Conservation (phyloP, 2,797 vertebrate species). For the Trachurus trachurus region DNA sequence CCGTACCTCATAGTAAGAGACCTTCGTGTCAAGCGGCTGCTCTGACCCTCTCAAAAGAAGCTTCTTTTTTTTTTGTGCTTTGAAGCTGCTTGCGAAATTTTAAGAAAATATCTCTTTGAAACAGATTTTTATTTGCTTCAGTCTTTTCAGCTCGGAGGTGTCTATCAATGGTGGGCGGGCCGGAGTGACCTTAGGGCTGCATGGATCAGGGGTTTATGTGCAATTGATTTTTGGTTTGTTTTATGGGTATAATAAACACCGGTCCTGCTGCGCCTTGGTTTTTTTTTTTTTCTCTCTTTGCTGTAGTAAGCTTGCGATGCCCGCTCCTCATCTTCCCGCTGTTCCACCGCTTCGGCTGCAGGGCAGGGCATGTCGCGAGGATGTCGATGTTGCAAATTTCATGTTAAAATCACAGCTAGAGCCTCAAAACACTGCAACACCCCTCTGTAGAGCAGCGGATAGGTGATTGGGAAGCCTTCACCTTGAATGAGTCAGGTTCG, state of each 20-base stretch:
- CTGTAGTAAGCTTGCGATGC: slow-evolving; percentile 20
- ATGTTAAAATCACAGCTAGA: neutral
- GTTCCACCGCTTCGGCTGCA: slow-evolving; percentile 15
- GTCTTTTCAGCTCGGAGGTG: slow-evolving; percentile 42
- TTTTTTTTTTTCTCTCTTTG: slow-evolving; percentile 40
- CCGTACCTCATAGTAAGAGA: slow-evolving; percentile 30
- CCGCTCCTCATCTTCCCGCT: no score
- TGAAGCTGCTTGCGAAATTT: slow-evolving; percentile 30
- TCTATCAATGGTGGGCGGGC: slow-evolving; percentile 36
- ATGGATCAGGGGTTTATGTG: slow-evolving; percentile 73
- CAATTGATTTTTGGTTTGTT: slow-evolving; percentile 81
- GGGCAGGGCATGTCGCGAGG: neutral
- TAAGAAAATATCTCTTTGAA: slow-evolving; percentile 19
- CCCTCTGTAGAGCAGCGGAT: neutral
- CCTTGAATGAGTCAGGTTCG: neutral
- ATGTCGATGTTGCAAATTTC: neutral
- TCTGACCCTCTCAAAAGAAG: slow-evolving; percentile 31
- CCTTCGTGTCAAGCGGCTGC: slow-evolving; percentile 25
- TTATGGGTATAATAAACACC: slow-evolving; percentile 79
- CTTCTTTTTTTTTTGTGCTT: slow-evolving; percentile 16
- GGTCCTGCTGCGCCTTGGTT: slow-evolving; percentile 34
- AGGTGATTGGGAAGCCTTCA: neutral
- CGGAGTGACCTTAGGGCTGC: slow-evolving; percentile 57
- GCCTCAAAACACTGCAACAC: neutral
- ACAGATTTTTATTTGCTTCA: slow-evolving; percentile 24